Conservation (phyloP, 2,888 invertebrate species). For the Thereva unica region DNA sequence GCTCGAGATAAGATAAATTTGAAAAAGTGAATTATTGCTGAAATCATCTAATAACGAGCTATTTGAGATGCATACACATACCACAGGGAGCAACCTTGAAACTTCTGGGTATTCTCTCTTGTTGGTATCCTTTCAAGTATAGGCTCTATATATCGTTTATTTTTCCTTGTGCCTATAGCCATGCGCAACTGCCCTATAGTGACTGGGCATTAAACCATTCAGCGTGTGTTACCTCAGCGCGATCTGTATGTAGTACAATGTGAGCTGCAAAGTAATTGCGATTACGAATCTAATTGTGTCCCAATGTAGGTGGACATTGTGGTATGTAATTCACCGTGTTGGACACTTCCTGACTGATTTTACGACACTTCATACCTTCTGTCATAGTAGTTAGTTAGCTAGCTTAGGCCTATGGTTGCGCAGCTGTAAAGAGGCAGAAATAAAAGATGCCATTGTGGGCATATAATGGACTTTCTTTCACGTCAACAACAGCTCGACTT, state of each 20-base stretch:
- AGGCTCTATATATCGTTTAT: not conserved
- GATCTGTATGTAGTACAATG: slow-evolving; percentile 6
- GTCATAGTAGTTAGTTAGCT: slow-evolving; percentile 36
- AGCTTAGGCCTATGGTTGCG: not conserved
- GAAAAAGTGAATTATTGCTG: slow-evolving; percentile 9
- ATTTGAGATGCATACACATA: slow-evolving; percentile 10
- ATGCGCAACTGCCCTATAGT: not conserved
- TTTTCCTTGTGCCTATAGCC: no score
- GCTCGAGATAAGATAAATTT: slow-evolving; percentile 1
- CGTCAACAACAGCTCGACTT: no score
- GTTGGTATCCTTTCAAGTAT: not conserved
- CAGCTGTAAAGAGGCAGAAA: not conserved
- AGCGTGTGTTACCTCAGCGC: slow-evolving; percentile 14
- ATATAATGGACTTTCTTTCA: no score
- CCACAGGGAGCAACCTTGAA: not conserved
- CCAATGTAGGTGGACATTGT: slow-evolving; percentile 39
- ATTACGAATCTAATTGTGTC: slow-evolving; percentile 39
- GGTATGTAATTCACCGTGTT: slow-evolving; percentile 31
- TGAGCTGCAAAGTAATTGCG: slow-evolving; percentile 36
- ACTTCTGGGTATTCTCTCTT: not conserved
- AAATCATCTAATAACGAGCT: not conserved
- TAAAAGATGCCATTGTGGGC: no score
- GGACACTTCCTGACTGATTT: slow-evolving; percentile 41
- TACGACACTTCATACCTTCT: slow-evolving; percentile 40
- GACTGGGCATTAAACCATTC: not conserved